Base-by-base conservation (phyloP, 1,140 invertebrate species). In the Dermatophagoides farinae region DNA sequence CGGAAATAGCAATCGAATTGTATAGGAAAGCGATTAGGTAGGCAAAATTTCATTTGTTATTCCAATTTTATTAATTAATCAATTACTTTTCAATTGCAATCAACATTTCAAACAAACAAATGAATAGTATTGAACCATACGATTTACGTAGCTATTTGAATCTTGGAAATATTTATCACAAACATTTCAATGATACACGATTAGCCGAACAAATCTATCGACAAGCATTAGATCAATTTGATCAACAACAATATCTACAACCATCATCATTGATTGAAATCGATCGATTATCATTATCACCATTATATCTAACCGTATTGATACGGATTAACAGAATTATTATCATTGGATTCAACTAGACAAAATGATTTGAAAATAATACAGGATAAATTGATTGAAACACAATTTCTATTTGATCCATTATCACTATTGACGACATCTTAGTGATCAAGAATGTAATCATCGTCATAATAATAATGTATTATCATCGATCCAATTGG, bases 91-190 rank as follows among this genome's bases (percentile, higher is more conserved):
- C n/a, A 8, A 31, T 31, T 31, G 8, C 31, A 31, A 31, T 31
- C 8, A 31, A 31, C 8, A 4, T 31, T 31, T n/a, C n/a, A n/a
- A n/a, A n/a, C n/a, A 31, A 54, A 25, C n/a, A 58, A 44, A 60
- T 64, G 4, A 54, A 71, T 6, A 83, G 80, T 67, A 89, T 96
- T 16, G 91, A 97, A 72, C 80, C 85, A 41, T 89, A 95, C 71
- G 91, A 97, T 73, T 89, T 97, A 52, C 89, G 88, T 20, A 90
- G 90, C 9, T 88, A 96, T 70, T 92, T 96, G 64, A 97, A 97
- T 73, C 87, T 96, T 9, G 92, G 91, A 5, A 76, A 91, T 61
- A 92, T 89, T 6, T 90, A 87, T 72, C 31, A 31, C 8, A 92
- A 90, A 70, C 87, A 89, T 71, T 73, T 96, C 38, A 88, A 93